These are phyloP conservation scores for Pomacea canaliculata DNA, from an alignment of 2,888 invertebrate species.

Conservation along the genomic window DNA sequence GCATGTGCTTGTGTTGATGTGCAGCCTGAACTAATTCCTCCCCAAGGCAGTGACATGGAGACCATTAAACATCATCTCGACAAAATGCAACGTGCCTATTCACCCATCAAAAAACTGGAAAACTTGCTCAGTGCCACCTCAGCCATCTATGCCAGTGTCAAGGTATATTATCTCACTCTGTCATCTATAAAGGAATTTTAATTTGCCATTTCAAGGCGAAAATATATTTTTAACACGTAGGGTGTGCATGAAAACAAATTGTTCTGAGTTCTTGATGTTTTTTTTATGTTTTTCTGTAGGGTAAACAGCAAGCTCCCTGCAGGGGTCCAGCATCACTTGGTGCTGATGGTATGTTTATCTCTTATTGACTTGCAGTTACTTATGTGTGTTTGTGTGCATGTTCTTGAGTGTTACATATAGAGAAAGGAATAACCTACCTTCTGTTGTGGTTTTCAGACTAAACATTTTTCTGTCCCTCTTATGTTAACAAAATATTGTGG, in stretches of 20 bases:
- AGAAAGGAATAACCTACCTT: too few relatives aligned
- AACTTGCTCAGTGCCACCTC: constrained; percentile 90
- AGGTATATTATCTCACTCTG: background rate
- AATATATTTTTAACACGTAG: too few relatives aligned
- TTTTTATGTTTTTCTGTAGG: constrained; percentile 24
- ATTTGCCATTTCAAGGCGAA: too few relatives aligned
- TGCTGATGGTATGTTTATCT: constrained; percentile 57
- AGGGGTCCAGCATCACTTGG: constrained; percentile 50
- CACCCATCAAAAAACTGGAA: constrained; percentile 93
- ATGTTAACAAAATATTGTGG: too few relatives aligned
- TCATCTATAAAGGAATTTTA: too few relatives aligned
- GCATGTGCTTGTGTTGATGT: constrained; percentile 19
- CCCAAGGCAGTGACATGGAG: constrained; percentile 81
- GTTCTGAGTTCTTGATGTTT: background rate
- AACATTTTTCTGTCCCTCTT: too few relatives aligned
- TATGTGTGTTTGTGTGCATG: constrained; percentile 7
- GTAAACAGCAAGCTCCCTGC: constrained; percentile 28
- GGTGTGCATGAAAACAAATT: background rate
- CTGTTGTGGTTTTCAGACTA: too few relatives aligned
- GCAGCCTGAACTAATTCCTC: constrained; percentile 73
- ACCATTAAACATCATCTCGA: constrained; percentile 80
- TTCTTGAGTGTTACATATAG: background rate
- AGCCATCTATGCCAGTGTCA: constrained; percentile 77
- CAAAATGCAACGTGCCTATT: constrained; percentile 89
- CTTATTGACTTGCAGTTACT: too few relatives aligned